Evolutionary conservation across 2,797 vertebrate species (phyloP).

Genomic region (Poecilia gillii): DNA sequence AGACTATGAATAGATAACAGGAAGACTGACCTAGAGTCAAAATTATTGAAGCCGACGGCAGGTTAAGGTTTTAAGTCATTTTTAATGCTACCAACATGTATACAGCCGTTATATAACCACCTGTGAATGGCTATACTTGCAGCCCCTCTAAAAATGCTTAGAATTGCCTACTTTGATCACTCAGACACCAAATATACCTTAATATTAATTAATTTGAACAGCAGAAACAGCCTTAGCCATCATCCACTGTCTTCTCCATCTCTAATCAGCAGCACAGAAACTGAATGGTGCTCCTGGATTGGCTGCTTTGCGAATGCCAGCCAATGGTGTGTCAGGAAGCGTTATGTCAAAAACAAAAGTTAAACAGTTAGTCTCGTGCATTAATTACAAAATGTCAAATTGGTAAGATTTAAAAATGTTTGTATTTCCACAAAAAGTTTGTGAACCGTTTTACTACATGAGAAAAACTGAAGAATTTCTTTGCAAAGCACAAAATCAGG

Average conservation of each 20-base stretch:
- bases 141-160: no score
- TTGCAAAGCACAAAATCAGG: not conserved
- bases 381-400: no score
- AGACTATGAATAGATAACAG: not conserved
- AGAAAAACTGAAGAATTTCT: not conserved
- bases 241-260: not conserved
- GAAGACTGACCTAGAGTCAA: not conserved
- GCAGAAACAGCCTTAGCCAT: not conserved
- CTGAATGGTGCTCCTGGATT: not conserved
- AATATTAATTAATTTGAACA: no score
- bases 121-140: no score
- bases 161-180: no score
- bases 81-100: not conserved
- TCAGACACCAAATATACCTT: no score
- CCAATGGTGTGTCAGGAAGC: not conserved
- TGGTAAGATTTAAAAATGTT: no score
- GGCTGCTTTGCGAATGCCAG: not conserved
- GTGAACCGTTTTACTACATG: not conserved
- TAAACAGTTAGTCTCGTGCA: no score
- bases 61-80: not conserved
- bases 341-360: not conserved
- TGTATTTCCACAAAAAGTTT: no score
- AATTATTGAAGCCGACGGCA: not conserved
- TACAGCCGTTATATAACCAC: no score
- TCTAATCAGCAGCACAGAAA: not conserved